Evolutionary conservation across 1,140 invertebrate species (phyloP).

Genomic region (Cherax destructor): DNA sequence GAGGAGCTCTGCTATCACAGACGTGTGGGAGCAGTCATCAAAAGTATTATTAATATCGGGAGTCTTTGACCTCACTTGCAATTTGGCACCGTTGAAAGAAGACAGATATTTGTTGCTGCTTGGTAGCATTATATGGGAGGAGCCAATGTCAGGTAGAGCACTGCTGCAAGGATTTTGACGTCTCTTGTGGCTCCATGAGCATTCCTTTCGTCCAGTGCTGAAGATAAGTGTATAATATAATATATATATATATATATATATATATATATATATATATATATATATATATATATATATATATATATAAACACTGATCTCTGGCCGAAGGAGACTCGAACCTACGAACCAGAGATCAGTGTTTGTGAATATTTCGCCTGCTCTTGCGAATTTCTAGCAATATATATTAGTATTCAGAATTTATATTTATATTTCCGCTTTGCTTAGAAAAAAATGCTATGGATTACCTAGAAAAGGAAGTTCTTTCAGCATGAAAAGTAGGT

Average conservation of each 20-base stretch:
- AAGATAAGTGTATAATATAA: not conserved
- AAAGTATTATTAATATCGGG: slow-evolving; percentile 6
- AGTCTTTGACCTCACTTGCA: not conserved
- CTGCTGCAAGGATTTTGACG: not conserved
- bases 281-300: too few relatives aligned
- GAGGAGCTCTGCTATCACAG: slow-evolving; percentile 54
- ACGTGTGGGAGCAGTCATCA: slow-evolving; percentile 15
- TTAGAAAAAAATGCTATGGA: too few relatives aligned
- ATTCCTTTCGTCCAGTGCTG: not conserved
- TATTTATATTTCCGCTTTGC: too few relatives aligned
- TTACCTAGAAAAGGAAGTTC: too few relatives aligned
- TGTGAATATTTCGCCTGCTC: too few relatives aligned
- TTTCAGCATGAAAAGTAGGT: too few relatives aligned
- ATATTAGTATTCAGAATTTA: too few relatives aligned
- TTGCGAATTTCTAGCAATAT: too few relatives aligned
- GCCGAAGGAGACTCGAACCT: too few relatives aligned
- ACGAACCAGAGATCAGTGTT: too few relatives aligned
- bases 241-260: not conserved
- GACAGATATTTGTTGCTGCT: slow-evolving; percentile 18
- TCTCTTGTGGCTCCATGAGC: not conserved
- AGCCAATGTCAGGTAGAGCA: not conserved
- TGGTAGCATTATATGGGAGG: slow-evolving; percentile 17
- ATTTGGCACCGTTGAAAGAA: slow-evolving; percentile 50
- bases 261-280: too few relatives aligned
- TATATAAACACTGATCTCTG: too few relatives aligned